Base-by-base conservation (phyloP, 2,113 vertebrate genomes). In the Chaenogobius annularis region DNA sequence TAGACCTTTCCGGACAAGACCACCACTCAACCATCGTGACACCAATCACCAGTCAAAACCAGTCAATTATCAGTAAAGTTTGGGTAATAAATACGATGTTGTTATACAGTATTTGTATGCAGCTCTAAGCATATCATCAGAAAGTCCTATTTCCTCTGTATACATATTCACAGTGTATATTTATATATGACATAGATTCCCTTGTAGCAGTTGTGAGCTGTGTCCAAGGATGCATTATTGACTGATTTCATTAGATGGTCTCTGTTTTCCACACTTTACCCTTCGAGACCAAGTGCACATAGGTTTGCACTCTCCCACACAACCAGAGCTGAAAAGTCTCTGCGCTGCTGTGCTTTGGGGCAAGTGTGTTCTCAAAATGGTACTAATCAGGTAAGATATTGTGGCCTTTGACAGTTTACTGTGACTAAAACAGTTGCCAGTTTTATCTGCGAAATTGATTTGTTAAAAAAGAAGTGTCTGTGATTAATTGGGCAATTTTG, bases 161-260 rank as follows among this genome's bases (percentile, higher is more conserved):
- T 0, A 14, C 14, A 31, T 37, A n/a, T 15, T 62, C 14, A 35
- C 9, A 7, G 7, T 37, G 7, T 62, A 37, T 61, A 7, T 61
- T 19, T 37, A 13, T 11, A 66, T 70, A 10, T 58, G 47, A 22
- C 48, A 66, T 69, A 74, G 72, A 69, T 62, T 66, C 23, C 73
- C 77, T 75, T 10, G 58, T 72, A 79, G 72, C 77, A 75, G 59
- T 74, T 73, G 73, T 77, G 55, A 76, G 54, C 37, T n/a, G 61
- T 20, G 19, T 77, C 83, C 78, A 88, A 56, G 76, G 80, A 63
- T 86, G 77, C 72, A 37, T 83, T 83, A 87, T 83, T 85, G 82
- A 88, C 80, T 89, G 83, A 88, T 87, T 89, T 83, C 85, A 89
- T 88, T 88, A 87, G 26, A 31, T 81, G 75, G 75, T 76, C 83